A percentile compares a stretch with the other conserved stretches of the same genome.
phyloP scores from a whole-genome alignment of 1,140 invertebrate genomes.

The Ctenoplectra terminalis region DNA sequence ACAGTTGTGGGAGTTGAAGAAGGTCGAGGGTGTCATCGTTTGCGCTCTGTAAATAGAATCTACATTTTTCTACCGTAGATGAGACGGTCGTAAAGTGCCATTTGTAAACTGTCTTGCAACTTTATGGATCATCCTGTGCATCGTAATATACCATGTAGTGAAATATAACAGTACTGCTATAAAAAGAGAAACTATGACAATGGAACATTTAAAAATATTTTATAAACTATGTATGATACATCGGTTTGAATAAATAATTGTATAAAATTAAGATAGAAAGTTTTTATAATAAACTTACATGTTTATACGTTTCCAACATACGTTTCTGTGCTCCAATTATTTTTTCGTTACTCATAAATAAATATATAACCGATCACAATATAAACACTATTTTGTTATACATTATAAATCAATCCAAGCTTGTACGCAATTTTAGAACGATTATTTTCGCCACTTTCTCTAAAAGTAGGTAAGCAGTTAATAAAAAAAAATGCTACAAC shows the following conservation, averaged over 20 bases:
- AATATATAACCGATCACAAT: neutral
- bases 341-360: neutral
- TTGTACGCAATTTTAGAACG: neutral
- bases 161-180: too few species aligned
- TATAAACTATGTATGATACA: neutral
- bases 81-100: neutral
- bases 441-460: neutral
- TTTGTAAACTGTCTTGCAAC: neutral
- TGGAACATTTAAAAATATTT: neutral
- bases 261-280: neutral
- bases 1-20: slow-evolving; percentile 5
- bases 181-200: neutral
- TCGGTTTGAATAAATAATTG: neutral
- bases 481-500: neutral
- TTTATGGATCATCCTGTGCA: neutral
- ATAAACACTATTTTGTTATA: neutral
- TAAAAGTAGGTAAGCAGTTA: neutral
- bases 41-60: slow-evolving; percentile 16
- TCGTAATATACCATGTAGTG: too few species aligned
- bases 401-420: neutral
- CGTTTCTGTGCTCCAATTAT: neutral
- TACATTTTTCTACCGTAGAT: neutral
- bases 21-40: slow-evolving; percentile 4
- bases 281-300: neutral
- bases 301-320: neutral